Base-by-base conservation (phyloP, 2,888 invertebrate genomes). In the Rhingia rostrata region DNA sequence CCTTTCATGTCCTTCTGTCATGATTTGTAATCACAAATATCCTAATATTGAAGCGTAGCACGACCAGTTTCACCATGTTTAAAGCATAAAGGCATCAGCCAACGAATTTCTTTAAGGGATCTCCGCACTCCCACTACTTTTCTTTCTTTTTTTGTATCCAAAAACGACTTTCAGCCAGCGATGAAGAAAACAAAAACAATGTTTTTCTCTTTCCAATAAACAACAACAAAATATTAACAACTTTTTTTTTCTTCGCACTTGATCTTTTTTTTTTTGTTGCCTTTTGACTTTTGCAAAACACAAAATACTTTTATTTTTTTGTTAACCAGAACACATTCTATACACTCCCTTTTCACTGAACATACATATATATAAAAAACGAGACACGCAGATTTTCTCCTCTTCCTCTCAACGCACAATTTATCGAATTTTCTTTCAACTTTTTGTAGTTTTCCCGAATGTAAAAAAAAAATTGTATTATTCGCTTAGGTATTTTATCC, bases 1-100 rank as follows among this genome's bases (percentile, higher is more conserved):
- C 96, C 96, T 95, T 94, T 96, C 96, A 95, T 94, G 95, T 94
- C 95, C 94, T 94, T 96, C 96, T 95, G 95, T 96, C 96, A 96
- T 96, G 96, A 93, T 96, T 95, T 93, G 95, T 95, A 93, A 94
- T 94, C 94, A 94, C 94, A 94, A 95, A 95, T 94, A 94, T 94
- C 94, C 95, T 95, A 96, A 94, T 95, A 94, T 94, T 94, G 94
- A 94, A 94, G 94, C 94, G 94, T 95, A 90, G 90, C 94, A 94
- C 94, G 94, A 94, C 94, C 94, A 94, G 94, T 94, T 94, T 94
- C 95, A 95, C 94, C 95, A 95, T 95, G 95, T 95, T 95, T 94
- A 94, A 93, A 93, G 94, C 94, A 94, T 95, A 94, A 94, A 94
- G 94, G 94, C 94, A 94, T 94, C 94, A 84, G 84, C 84, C 74